phyloP scores from a whole-genome alignment of 1,140 invertebrate species.

The Camponotus pennsylvanicus region DNA sequence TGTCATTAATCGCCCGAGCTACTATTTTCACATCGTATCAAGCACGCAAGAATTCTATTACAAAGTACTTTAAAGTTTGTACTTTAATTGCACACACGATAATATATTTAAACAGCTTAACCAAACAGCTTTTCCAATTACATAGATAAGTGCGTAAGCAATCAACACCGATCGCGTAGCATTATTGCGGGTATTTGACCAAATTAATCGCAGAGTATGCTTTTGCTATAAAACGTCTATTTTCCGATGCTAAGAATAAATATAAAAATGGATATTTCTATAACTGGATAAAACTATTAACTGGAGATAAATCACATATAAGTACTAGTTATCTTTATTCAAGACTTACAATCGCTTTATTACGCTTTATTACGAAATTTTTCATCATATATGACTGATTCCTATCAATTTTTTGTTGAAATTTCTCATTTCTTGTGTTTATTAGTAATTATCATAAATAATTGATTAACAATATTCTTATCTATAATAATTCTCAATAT shows the following conservation, averaged over 20 bases:
- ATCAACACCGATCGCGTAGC: not conserved
- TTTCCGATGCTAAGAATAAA: slow-evolving; percentile 22
- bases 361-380: not conserved
- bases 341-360: not conserved
- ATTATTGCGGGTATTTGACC: not conserved
- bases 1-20: slow-evolving; percentile 26
- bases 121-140: not conserved
- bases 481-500: slow-evolving; percentile 6
- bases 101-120: slow-evolving; percentile 14
- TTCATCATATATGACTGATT: not conserved
- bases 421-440: not conserved
- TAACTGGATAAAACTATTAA: not conserved
- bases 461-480: not conserved
- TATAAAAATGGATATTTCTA: slow-evolving; percentile 11
- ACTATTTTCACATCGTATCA: slow-evolving; percentile 40
- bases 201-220: not conserved
- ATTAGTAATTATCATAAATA: not conserved
- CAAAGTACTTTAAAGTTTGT: not conserved
- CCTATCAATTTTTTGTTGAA: not conserved
- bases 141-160: not conserved
- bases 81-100: slow-evolving; percentile 18
- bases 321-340: not conserved
- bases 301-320: not conserved
- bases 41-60: slow-evolving; percentile 37
- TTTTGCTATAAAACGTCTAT: not conserved